Conservation (phyloP, 2,113 vertebrate species). For the Sialia sialis region DNA sequence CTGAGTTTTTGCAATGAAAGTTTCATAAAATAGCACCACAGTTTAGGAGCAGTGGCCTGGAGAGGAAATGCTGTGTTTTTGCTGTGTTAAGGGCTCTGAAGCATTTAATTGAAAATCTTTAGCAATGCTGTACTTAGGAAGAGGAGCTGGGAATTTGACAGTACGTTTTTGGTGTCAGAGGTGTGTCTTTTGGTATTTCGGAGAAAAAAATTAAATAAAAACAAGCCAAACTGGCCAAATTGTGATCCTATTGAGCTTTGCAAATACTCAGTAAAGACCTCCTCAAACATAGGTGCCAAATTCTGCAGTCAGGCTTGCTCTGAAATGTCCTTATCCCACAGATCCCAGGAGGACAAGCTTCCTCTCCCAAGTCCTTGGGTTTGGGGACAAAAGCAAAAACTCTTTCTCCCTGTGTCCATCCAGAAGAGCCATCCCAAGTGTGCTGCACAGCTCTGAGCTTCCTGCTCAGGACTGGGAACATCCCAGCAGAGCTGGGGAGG, state of each 20-base stretch:
- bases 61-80: neutral
- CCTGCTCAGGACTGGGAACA: accelerated
- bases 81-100: neutral
- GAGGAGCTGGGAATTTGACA: neutral
- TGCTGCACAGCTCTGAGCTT: neutral
- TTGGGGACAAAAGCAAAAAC: neutral
- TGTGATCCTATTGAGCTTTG: neutral
- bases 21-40: neutral
- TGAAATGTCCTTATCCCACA: neutral
- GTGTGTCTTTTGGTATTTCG: neutral
- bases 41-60: neutral
- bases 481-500: neutral
- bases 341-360: neutral
- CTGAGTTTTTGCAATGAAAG: neutral
- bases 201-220: neutral
- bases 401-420: neutral
- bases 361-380: accelerated
- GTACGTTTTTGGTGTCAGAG: neutral
- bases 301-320: neutral
- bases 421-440: neutral
- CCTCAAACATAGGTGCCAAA: neutral
- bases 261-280: neutral
- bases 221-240: neutral
- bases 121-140: neutral
- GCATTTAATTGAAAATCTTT: neutral